Conservation (phyloP, 2,888 invertebrate species). For the Caenorhabditis afra region DNA sequence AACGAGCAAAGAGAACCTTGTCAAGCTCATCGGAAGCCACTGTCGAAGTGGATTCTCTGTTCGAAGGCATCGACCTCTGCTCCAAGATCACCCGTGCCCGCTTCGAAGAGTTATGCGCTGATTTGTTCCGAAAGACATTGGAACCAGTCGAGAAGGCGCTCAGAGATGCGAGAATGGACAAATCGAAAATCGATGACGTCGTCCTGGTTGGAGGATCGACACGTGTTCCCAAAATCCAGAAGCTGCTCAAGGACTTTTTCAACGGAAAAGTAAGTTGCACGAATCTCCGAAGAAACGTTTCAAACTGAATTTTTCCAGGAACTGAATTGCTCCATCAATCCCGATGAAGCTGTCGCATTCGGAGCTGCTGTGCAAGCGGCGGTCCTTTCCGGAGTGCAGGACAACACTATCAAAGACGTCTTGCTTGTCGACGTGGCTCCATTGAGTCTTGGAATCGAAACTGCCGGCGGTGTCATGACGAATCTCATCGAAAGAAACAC, state of each 20-base stretch:
- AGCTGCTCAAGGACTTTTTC: conserved; percentile 89
- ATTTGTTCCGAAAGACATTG: conserved; percentile 95
- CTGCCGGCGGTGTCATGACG: conserved; percentile 96
- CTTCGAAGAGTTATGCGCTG: conserved; percentile 96
- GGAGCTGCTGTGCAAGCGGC: conserved; percentile 84
- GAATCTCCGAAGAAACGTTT: neutral
- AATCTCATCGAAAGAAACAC: conserved; percentile 86
- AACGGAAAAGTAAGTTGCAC: conserved; percentile 86
- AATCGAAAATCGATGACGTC: conserved; percentile 83
- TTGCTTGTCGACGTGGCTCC: conserved; percentile 93
- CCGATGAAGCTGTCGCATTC: conserved; percentile 96
- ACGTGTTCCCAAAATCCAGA: conserved; percentile 97
- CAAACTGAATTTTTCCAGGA: conserved; percentile 82
- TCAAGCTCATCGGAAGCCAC: conserved; percentile 83
- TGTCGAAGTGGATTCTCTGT: conserved; percentile 94
- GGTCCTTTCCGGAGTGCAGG: conserved; percentile 62
- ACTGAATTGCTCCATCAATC: conserved; percentile 93
- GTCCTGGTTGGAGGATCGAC: conserved; percentile 91
- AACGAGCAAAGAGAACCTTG: conserved; percentile 85
- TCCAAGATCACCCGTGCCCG: conserved; percentile 95
- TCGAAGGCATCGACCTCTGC: conserved; percentile 96
- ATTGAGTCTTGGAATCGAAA: conserved; percentile 91
- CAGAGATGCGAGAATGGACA: conserved; percentile 96
- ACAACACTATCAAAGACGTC: conserved; percentile 62
- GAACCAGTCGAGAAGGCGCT: conserved; percentile 97